Conservation (phyloP, 2,888 invertebrate species). For the Eupithecia tripunctaria region DNA sequence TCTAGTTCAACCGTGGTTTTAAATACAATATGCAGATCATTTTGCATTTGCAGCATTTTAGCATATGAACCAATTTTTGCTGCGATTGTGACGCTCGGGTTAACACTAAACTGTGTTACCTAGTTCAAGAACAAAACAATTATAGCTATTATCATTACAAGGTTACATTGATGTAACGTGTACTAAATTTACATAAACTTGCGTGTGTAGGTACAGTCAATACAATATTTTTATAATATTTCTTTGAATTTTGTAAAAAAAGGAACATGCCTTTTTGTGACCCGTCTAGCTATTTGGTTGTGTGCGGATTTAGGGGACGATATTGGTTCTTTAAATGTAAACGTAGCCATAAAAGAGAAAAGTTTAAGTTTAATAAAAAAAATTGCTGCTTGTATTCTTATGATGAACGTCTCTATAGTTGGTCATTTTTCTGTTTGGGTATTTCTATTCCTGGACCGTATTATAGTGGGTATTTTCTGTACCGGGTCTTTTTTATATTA, state of each 20-base stretch:
- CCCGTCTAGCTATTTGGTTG: too few species aligned
- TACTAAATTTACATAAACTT: not conserved
- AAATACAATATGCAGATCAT: not conserved
- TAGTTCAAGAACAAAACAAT: slow-evolving; percentile 1
- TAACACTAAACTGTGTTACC: not conserved
- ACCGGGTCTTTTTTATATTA: too few species aligned
- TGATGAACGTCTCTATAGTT: too few species aligned
- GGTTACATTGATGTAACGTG: not conserved
- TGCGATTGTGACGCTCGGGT: not conserved
- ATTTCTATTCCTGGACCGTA: too few species aligned
- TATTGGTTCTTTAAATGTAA: too few species aligned
- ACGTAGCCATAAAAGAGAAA: too few species aligned
- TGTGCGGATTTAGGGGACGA: too few species aligned
- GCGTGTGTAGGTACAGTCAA: not conserved
- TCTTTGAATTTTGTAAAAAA: not conserved
- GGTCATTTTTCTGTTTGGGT: too few species aligned
- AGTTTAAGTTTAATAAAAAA: too few species aligned
- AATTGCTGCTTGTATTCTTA: too few species aligned
- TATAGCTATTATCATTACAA: not conserved
- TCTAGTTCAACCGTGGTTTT: not conserved
- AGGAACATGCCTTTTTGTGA: too few species aligned
- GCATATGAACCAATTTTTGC: not conserved
- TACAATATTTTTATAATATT: not conserved
- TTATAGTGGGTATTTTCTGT: too few species aligned
- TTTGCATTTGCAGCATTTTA: not conserved